Evolutionary conservation across 2,888 invertebrate species (phyloP), one percentile per base, ranked within the genome.

Genomic region (Pachliopta kotzebuea): DNA sequence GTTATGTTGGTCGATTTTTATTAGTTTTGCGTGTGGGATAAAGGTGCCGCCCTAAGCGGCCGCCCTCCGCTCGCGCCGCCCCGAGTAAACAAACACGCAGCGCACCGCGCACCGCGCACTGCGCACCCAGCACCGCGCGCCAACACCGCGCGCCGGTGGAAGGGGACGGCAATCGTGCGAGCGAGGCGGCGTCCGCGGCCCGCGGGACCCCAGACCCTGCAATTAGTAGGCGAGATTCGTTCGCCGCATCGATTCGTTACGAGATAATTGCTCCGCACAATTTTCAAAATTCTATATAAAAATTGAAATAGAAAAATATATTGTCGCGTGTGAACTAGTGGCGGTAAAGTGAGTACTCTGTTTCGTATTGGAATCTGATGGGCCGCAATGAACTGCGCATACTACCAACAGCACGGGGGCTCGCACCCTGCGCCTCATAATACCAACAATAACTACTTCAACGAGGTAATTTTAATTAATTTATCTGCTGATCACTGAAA

Each of bases 181-280:
- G 82, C 63, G 84, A 79, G 86, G 80, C 72, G 67, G 69, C 74
- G 71, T 70, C 74, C 79, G 76, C 76, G 76, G 76, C 73, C 72
- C 75, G 78, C 72, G 76, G 75, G 74, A 80, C 81, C 78, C 75
- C 81, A 77, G 84, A 90, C 87, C 90, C 91, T 86, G 81, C 91
- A 91, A 91, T 91, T 91, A 91, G 90, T 90, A 86, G 86, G 83
- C 88, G 85, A 90, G 90, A 89, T 91, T 88, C 90, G 86, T 85
- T 84, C 90, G 90, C 81, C 85, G 88, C 88, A 90, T 90, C 90
- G 86, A 89, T 90, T 90, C 90, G 90, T 90, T 84, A 89, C 88
- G 83, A 81, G 84, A 85, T 90, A 90, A 90, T 89, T 88, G 87
- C 84, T 85, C 86, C 82, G 82, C 76, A 74, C 76, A 78, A 83